These are phyloP conservation scores for Lithophane semibrunnea DNA, from an alignment of 2,888 invertebrate genomes.

Conservation along the genomic window DNA sequence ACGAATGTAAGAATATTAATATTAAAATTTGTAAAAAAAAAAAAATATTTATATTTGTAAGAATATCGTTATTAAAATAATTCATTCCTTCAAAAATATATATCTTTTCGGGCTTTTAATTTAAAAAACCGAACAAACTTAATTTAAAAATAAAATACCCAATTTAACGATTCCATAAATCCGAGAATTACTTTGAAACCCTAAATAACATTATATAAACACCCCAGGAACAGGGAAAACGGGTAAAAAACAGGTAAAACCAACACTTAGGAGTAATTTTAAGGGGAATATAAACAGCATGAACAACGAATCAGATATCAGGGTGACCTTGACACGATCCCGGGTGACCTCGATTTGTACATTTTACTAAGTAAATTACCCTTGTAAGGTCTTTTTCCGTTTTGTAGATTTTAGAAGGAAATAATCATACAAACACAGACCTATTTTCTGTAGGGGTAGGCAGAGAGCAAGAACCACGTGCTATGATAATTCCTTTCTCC, in stretches of 20 bases:
- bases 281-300: slow-evolving; percentile 26
- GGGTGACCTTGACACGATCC: slow-evolving; percentile 43
- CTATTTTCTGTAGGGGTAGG: background rate
- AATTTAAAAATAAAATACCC: background rate
- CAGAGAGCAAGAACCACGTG: background rate
- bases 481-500: background rate
- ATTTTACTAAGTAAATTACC: slow-evolving; percentile 29
- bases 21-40: background rate
- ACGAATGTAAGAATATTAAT: background rate
- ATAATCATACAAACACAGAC: background rate
- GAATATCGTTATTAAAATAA: background rate
- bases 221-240: background rate
- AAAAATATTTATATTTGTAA: background rate
- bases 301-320: slow-evolving; percentile 25
- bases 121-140: background rate
- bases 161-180: slow-evolving; percentile 37
- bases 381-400: slow-evolving; percentile 3
- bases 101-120: background rate
- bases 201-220: slow-evolving; percentile 24
- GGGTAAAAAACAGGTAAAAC: slow-evolving; percentile 28
- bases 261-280: slow-evolving; percentile 41
- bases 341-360: slow-evolving; percentile 25
- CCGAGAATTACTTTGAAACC: slow-evolving; percentile 36
- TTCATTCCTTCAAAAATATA: background rate
- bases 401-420: background rate